Percentiles rank a stretch among this genome's conserved stretches.
Evolutionary conservation across 2,797 vertebrate genomes (phyloP).

Genomic region (Poeciliopsis turneri): DNA sequence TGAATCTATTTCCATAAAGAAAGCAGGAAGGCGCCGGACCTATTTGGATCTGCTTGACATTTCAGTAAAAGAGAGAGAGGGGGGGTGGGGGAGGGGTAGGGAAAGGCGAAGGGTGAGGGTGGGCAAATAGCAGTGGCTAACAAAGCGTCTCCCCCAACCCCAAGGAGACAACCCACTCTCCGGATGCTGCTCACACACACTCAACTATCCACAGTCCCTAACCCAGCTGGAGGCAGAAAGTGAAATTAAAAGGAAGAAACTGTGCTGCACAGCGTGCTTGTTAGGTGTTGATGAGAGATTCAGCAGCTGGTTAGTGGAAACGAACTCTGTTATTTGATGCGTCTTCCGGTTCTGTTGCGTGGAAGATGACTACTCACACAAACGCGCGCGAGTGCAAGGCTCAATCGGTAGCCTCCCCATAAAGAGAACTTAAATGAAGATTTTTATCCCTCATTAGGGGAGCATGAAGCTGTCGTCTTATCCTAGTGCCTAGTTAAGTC

Average conservation of each 20-base stretch:
- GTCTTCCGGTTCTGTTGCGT: constrained; percentile 7
- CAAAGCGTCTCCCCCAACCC: constrained; percentile 62
- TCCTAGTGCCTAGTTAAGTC: constrained; percentile 61
- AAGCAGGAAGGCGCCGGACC: constrained; percentile 45
- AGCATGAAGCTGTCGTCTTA: constrained; percentile 39
- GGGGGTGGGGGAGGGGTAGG: neutral
- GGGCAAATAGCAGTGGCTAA: constrained; percentile 63
- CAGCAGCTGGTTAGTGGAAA: constrained; percentile 25
- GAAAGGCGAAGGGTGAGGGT: constrained; percentile 48
- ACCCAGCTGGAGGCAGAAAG: constrained; percentile 2
- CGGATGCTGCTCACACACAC: constrained; percentile 38
- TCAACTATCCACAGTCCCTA: neutral
- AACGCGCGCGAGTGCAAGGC: constrained; percentile 21
- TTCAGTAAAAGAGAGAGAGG: constrained; percentile 59
- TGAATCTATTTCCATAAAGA: constrained; percentile 80
- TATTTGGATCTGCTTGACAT: constrained; percentile 80
- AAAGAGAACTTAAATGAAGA: constrained; percentile 47
- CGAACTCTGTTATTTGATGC: constrained; percentile 28
- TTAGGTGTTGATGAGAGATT: constrained; percentile 16
- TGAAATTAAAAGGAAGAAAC: neutral
- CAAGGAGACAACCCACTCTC: constrained; percentile 22
- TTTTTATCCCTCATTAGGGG: constrained; percentile 45
- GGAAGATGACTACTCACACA: constrained; percentile 26
- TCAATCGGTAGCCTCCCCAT: constrained; percentile 30
- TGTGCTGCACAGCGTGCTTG: neutral